Evolutionary conservation across 2,113 vertebrate species (phyloP), one percentile per base, ranked within the genome.

Genomic region (Saccopteryx leptura): DNA sequence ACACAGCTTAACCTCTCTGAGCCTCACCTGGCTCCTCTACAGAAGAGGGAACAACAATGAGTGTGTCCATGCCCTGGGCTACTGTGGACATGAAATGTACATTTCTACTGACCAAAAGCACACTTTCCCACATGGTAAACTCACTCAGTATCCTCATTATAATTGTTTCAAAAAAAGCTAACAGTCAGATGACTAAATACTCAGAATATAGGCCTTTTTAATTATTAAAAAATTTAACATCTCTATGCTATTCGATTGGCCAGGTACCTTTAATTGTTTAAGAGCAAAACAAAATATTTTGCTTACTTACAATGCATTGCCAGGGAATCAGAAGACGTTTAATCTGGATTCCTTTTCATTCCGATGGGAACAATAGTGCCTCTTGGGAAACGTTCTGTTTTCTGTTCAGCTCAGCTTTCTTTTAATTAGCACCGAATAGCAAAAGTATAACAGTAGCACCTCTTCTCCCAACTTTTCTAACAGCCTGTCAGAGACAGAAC

Each of bases 391-490:
- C 33, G 66, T 8, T 9, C 4, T 0, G 0, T 46, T 94, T 96
- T 71, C 66, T 21, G 52, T 94, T 93, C 91, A 46, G 39, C 96
- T 72, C 88, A 71, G 98, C 91, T 98, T 96, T 97, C 94, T 91
- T 97, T 98, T 98, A 98, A 99, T 99, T 99, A 99, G 98, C 99
- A 75, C 98, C 95, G 97, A 98, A 98, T 98, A 98, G 98, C 72
- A 48, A 98, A 98, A 98, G 98, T 95, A 86, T 96, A 96, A 97
- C 98, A 96, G 97, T 78, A 97, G 97, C 98, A 98, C 98, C 98
- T 98, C 97, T 95, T 92, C 97, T 92, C 96, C 96, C 98, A 97
- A 94, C 96, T 54, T 94, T 82, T 97, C 98, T 98, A 97, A 97
- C 98, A 98, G 98, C 98, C 98, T 99, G 98, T 98, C 98, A 98